Evolutionary conservation across 2,797 vertebrate species (phyloP), one percentile per base, ranked within the genome.

Genomic region (Bryconaethiops microstoma): DNA sequence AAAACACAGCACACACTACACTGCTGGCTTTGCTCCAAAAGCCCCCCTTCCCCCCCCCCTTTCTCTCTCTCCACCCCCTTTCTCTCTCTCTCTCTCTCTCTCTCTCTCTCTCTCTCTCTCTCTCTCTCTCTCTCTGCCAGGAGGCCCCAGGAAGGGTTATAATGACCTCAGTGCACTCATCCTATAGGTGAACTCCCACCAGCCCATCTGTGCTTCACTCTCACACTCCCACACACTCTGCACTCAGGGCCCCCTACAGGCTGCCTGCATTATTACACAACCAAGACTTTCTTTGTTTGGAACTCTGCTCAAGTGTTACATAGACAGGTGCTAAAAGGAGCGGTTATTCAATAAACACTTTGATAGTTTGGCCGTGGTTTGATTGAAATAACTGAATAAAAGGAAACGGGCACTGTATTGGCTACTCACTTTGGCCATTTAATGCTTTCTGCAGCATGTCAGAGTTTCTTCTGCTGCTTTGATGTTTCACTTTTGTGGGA

Each of bases 141-240:
- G 86, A 90, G 90, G 87, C 89, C 89, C 87, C 83, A 75, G 88
- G 82, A 85, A 89, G 92, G 91, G 92, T 92, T 92, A 92, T 88
- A 90, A 91, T 92, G 88, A 91, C 90, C 91, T 88, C 83, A 86
- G 86, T 89, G 89, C 90, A 83, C 87, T 90, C 87, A 87, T 91
- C 86, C 81, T 78, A 82, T 90, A 92, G 91, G 91, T 92, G 90
- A 91, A 86, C 88, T 86, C 88, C 90, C 88, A 73, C 60, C 84
- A 84, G 88, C 87, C 93, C 93, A 94, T 94, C 91, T 93, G 93
- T 89, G 84, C 83, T 81, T 81, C 23, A 63, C 76, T 79, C 87
- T 79, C 88, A 89, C 87, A 83, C 87, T 70, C 60, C 7, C 17
- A 55, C 79, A 68, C 4, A 63, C 63, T 59, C 74, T 70, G 57